Conservation (phyloP, 2,888 invertebrate genomes). For the Lissonota sp. region DNA sequence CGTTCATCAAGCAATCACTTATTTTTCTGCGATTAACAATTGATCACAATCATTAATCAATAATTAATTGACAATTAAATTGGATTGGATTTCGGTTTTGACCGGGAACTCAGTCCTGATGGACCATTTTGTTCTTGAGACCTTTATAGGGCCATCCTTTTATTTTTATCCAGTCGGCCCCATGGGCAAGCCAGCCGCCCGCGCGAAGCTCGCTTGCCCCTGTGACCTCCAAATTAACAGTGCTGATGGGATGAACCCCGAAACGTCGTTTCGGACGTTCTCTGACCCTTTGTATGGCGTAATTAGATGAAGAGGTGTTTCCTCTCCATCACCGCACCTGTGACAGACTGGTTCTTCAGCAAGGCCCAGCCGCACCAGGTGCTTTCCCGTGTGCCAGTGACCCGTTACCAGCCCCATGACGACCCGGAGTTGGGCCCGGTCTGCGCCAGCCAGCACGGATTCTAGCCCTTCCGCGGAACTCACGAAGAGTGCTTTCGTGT, state of each 20-base stretch:
- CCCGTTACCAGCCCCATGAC: constrained; percentile 28
- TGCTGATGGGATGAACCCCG: too few species aligned
- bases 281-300: constrained; percentile 14
- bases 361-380: constrained; percentile 18
- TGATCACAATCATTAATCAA: too few species aligned
- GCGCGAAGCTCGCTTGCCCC: constrained; percentile 12
- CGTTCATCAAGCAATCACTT: too few species aligned
- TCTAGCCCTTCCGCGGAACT: constrained; percentile 27
- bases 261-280: background rate
- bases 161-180: too few species aligned
- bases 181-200: too few species aligned
- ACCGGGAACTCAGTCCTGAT: too few species aligned
- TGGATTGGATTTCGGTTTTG: too few species aligned
- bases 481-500: constrained; percentile 29
- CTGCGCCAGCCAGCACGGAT: constrained; percentile 4
- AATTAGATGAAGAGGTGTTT: constrained; percentile 30
- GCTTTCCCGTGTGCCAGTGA: constrained; percentile 30
- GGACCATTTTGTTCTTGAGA: too few species aligned
- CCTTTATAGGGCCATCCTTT: too few species aligned
- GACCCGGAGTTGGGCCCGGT: constrained; percentile 5
- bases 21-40: too few species aligned
- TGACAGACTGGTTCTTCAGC: constrained; percentile 7
- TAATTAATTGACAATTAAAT: too few species aligned
- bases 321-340: constrained; percentile 24
- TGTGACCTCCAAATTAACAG: background rate